Evolutionary conservation across 2,888 invertebrate genomes (phyloP).

Genomic region (Cephus rjabovi): DNA sequence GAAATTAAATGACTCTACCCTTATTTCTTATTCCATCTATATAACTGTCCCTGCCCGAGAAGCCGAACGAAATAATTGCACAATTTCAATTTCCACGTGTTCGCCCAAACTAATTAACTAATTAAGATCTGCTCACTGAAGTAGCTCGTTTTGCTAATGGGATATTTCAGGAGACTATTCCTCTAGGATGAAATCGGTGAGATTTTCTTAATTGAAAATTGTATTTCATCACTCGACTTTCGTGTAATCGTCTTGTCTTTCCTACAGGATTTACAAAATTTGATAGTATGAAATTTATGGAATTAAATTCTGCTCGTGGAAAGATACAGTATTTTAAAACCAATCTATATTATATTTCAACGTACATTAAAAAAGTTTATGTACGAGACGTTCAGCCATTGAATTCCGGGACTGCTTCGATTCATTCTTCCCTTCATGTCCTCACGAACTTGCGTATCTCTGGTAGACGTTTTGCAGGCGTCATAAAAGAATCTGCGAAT

Average conservation of each 20-base stretch:
- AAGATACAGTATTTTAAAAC: neutral
- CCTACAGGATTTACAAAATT: neutral
- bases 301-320: neutral
- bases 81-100: slow-evolving; percentile 10
- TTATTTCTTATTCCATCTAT: neutral
- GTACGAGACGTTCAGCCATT: neutral
- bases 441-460: neutral
- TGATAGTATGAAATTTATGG: neutral
- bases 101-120: slow-evolving; percentile 6
- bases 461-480: neutral
- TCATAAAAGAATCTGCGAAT: neutral
- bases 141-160: slow-evolving; percentile 12
- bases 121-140: slow-evolving; percentile 15
- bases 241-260: neutral
- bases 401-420: neutral
- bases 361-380: neutral
- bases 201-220: slow-evolving; percentile 15
- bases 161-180: slow-evolving; percentile 8
- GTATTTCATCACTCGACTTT: slow-evolving; percentile 5
- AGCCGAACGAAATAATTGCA: slow-evolving; percentile 6
- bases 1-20: neutral
- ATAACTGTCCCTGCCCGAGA: neutral
- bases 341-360: neutral
- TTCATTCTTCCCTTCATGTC: neutral
- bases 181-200: slow-evolving; percentile 4